Conservation (phyloP, 2,888 invertebrate species). For the Eumacrocentrus americanus region DNA sequence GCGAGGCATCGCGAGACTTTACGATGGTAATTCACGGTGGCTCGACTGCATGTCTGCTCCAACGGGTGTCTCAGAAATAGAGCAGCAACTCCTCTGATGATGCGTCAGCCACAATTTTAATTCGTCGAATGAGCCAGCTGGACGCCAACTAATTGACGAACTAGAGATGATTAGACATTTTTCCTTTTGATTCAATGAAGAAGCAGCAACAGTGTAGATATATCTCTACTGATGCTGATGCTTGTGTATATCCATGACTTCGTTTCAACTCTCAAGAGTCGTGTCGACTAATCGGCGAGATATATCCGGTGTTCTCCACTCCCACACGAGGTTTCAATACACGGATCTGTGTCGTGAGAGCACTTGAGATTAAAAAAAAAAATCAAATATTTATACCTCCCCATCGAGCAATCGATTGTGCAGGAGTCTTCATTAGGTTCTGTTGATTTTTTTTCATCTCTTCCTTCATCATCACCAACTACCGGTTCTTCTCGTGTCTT, state of each 20-base stretch:
- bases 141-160: neutral
- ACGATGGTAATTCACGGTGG: constrained; percentile 30
- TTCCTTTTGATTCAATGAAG: neutral
- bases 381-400: constrained; percentile 1
- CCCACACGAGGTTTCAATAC: constrained; percentile 6
- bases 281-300: neutral
- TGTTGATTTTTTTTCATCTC: constrained; percentile 12
- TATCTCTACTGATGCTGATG: no score
- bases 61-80: constrained; percentile 16
- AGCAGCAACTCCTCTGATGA: neutral
- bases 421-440: constrained; percentile 33
- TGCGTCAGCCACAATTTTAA: neutral
- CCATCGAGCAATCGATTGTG: constrained; percentile 28
- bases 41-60: constrained; percentile 1
- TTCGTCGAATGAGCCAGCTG: neutral
- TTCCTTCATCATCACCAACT: constrained; percentile 4
- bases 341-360: constrained; percentile 16
- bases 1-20: constrained; percentile 23
- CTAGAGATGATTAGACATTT: neutral
- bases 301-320: constrained; percentile 7
- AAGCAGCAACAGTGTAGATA: neutral
- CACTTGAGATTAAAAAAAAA: constrained; percentile 27
- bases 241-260: constrained; percentile 7
- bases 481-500: constrained; percentile 22
- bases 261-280: neutral